Evolutionary conservation across 2,113 vertebrate genomes (phyloP).

Genomic region (Pteronura brasiliensis): DNA sequence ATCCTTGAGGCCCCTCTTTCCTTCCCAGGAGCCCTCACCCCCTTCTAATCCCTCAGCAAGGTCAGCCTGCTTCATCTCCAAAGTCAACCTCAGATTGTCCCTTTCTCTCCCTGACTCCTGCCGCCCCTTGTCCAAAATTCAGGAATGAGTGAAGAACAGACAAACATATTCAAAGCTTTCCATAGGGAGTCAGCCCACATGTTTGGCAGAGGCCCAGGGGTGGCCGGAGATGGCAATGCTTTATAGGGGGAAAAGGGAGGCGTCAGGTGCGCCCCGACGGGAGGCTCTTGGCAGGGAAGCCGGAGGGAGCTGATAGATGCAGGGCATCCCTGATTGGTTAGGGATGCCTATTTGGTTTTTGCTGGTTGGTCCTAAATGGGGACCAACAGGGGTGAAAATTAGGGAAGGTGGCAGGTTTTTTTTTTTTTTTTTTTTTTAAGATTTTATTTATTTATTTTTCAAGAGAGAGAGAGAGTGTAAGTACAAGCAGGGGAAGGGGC

Average conservation of each 20-base stretch:
- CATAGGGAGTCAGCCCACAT: background rate
- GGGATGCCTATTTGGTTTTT: background rate
- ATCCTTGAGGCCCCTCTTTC: background rate
- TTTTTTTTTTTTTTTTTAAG: too few species aligned
- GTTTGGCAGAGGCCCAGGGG: background rate
- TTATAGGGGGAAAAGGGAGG: background rate
- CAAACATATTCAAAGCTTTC: background rate
- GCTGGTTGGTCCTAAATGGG: background rate
- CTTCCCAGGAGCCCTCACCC: background rate
- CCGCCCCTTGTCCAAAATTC: background rate
- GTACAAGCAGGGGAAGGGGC: too few species aligned
- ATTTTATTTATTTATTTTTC: too few species aligned
- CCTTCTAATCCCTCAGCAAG: background rate
- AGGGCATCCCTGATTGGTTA: background rate
- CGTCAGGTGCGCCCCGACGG: background rate
- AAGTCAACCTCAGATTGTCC: background rate
- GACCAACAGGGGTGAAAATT: background rate
- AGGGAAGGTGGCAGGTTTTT: too few species aligned
- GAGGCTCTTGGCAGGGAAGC: background rate
- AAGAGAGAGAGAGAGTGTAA: too few species aligned
- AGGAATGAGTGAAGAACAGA: background rate
- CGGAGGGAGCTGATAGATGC: background rate
- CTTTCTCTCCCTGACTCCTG: background rate
- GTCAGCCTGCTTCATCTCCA: background rate
- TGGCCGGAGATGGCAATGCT: fast-evolving